These are phyloP conservation scores for Lacerta bilineata DNA, from an alignment of 2,797 vertebrate species.

Conservation along the genomic window DNA sequence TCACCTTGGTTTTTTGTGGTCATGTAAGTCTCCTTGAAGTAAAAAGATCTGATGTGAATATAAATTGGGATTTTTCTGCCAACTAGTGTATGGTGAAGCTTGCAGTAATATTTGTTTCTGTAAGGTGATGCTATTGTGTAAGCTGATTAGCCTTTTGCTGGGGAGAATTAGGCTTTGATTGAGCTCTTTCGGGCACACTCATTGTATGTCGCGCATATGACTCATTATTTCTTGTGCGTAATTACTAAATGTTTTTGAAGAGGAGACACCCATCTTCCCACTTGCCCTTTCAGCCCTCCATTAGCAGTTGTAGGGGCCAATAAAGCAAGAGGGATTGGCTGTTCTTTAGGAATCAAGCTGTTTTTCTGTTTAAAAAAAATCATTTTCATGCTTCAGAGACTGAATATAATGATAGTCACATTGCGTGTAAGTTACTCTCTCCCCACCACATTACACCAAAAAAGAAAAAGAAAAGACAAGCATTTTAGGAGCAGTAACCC, in stretches of 20 bases:
- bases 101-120: conserved; percentile 67
- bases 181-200: conserved; percentile 63
- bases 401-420: conserved; percentile 52
- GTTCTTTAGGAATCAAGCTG: conserved; percentile 71
- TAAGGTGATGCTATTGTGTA: conserved; percentile 72
- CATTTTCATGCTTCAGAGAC: conserved; percentile 67
- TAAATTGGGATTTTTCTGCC: conserved; percentile 82
- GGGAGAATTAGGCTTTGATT: conserved; percentile 73
- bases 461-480: neutral
- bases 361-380: conserved; percentile 50
- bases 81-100: conserved; percentile 79
- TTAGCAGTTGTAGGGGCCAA: conserved; percentile 39
- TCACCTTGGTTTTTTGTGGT: conserved; percentile 79
- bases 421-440: neutral
- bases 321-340: conserved; percentile 63
- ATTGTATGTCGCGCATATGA: conserved; percentile 46
- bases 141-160: conserved; percentile 72
- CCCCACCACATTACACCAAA: rapidly evolving
- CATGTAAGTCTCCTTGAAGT: conserved; percentile 77
- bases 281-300: conserved; percentile 33
- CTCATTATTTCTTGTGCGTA: conserved; percentile 66
- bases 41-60: conserved; percentile 77
- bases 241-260: conserved; percentile 64
- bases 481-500: neutral
- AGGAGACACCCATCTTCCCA: conserved; percentile 27